Base-by-base conservation (phyloP, 2,797 vertebrate species). In the Amphiprion clarkii region DNA sequence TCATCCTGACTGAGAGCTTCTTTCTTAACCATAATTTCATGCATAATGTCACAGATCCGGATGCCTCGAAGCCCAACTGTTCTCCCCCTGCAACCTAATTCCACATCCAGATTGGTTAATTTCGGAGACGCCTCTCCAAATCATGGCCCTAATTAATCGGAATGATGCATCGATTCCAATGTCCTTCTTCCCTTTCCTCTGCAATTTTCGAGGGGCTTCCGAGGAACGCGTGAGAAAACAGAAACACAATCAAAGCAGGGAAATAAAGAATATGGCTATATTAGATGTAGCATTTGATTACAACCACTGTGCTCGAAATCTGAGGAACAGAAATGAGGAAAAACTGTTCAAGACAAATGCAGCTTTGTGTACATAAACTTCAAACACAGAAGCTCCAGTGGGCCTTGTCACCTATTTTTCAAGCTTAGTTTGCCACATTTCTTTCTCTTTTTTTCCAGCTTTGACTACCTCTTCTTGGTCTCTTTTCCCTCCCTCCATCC, bases 91-190 rank as follows among this genome's bases (percentile, higher is more conserved):
- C 89, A 90, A 89, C 74, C 71, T 87, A 88, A 90, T 92, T 91
- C 84, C 86, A 67, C 85, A 79, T 87, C 88, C 83, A 88, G 86
- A 91, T 91, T 88, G 78, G 72, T 87, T 89, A 87, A 78, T 88
- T 88, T 90, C 80, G 27, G 70, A 80, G 81, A 77, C 55, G 68
- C 77, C 78, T 77, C 76, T 0, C 85, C 85, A 78, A 92, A 92
- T 91, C 76, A 80, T 72, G 80, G n/a, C 79, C 79, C 79, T 93
- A 92, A 92, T 91, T 92, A 88, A 93, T 90, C 61, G 46, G 55
- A 90, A 88, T 76, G 88, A 90, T 85, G 82, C 83, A 88, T 86
- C 39, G 68, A 86, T 92, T 92, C 67, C 66, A 67, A 74, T 84
- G 87, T 82, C 87, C 72, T 84, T 71, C 71, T 81, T 66, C 39